Conservation (phyloP, 2,797 vertebrate genomes). For the Epinephelus malabaricus region DNA sequence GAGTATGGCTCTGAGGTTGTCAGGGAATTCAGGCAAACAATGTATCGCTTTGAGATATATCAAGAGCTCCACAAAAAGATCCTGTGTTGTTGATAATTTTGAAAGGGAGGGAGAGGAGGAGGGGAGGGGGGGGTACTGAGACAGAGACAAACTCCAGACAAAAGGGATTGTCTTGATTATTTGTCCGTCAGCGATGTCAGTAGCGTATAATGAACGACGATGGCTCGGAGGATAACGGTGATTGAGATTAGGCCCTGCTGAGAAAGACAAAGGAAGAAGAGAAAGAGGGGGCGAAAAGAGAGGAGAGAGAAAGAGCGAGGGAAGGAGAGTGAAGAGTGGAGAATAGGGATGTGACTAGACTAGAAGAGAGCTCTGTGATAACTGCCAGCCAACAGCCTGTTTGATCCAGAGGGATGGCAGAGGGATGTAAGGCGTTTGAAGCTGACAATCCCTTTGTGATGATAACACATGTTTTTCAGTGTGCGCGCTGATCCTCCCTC, state of each 20-base stretch:
- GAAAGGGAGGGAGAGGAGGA: constrained; percentile 39
- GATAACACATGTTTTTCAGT: constrained; percentile 87
- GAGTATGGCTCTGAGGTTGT: constrained; percentile 70
- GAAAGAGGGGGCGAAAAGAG: constrained; percentile 53
- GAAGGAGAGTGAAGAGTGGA: constrained; percentile 67
- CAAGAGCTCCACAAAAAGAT: constrained; percentile 69
- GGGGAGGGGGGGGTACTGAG: constrained; percentile 3
- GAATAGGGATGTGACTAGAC: constrained; percentile 75
- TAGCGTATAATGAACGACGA: constrained; percentile 58
- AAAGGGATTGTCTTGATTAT: constrained; percentile 80
- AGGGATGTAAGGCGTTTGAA: constrained; percentile 86
- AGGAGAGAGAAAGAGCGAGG: constrained; percentile 26
- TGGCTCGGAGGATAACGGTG: constrained; percentile 73
- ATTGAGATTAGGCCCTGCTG: constrained; percentile 78
- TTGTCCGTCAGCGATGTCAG: constrained; percentile 73
- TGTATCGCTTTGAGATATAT: constrained; percentile 68
- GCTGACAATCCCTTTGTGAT: constrained; percentile 87
- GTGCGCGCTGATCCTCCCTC: constrained; percentile 75
- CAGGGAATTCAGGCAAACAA: constrained; percentile 71
- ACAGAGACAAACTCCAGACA: constrained; percentile 73
- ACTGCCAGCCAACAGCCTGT: constrained; percentile 83
- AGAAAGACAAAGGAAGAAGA: constrained; percentile 41
- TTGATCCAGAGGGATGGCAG: constrained; percentile 87
- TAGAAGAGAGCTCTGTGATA: constrained; percentile 72
- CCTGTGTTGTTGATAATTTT: constrained; percentile 64